Base-by-base conservation (phyloP, 1,140 invertebrate genomes). In the Trichonephila clavata region DNA sequence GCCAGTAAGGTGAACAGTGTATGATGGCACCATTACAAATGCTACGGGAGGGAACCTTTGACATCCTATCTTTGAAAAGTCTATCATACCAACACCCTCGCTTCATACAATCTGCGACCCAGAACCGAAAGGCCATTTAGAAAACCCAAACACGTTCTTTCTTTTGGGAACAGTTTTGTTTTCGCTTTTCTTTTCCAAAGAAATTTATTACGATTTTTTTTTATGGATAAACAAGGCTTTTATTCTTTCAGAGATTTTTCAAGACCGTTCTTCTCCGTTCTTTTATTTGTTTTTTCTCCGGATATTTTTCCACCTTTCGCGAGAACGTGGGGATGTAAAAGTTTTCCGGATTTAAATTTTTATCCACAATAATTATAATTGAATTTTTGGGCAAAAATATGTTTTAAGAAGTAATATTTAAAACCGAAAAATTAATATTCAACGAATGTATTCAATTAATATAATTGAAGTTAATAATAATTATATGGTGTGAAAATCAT, bases 91-190 rank as follows among this genome's bases (percentile, higher is more conserved):
- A 84, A 84, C 80, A 92, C 77, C 77, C 80, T 59, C 77, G 59
- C 50, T 50, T 63, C 57, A 39, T 50, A 88, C 32, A 87, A 60
- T 63, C 43, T 24, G 68, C 68, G 84, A 88, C 83, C 86, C 86
- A 92, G 65, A 86, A 90, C 89, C 77, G 50, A 91, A 90, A 65
- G 80, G 80, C 77, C 60, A 93, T 93, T 93, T 93, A 93, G 18
- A 93, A 93, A 93, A 87, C 84, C 92, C 57, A 24, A 93, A 93
- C 92, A 93, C 92, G 92, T 87, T 27, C 32, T 18, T 92, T 63
- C 81, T 68, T 90, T 61, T 61, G 84, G 86, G 86, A 93, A 63
- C 86, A 87, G 68, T 90, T 87, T 90, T 92, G 57, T 92, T 84
- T 65, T 68, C 77, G 32, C 27, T 39, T 91, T 83, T 39, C 65